phyloP scores from a whole-genome alignment of 1,140 invertebrate species.

The Drosophila nigrodunni region DNA sequence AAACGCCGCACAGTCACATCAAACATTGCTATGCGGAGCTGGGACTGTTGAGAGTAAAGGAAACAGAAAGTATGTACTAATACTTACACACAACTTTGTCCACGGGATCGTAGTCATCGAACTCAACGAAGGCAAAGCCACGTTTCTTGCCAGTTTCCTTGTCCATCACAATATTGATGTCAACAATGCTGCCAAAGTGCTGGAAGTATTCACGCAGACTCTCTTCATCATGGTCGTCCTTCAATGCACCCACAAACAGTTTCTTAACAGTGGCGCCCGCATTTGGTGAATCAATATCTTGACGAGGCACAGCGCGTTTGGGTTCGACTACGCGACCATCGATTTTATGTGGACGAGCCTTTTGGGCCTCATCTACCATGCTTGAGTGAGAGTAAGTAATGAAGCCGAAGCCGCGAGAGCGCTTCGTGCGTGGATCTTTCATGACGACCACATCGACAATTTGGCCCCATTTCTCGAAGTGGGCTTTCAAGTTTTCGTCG shows the following conservation, averaged over 20 bases:
- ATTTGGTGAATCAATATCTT: slow-evolving; percentile 96
- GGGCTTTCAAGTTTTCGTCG: slow-evolving; percentile 96
- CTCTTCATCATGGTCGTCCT: slow-evolving; percentile 95
- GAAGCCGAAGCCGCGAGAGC: slow-evolving; percentile 98
- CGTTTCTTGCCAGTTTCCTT: slow-evolving; percentile 96
- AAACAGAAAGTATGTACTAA: neutral
- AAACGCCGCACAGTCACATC: slow-evolving; percentile 80
- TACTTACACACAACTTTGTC: slow-evolving; percentile 95
- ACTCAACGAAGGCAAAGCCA: slow-evolving; percentile 98
- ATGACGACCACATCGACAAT: slow-evolving; percentile 99
- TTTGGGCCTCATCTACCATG: slow-evolving; percentile 98
- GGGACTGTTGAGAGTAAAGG: slow-evolving; percentile 55
- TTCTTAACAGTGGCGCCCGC: slow-evolving; percentile 97
- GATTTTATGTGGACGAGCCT: slow-evolving; percentile 90
- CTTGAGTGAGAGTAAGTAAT: slow-evolving; percentile 96
- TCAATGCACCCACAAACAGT: slow-evolving; percentile 96
- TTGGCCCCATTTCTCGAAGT: slow-evolving; percentile 99
- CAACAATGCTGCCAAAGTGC: slow-evolving; percentile 92
- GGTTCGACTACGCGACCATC: slow-evolving; percentile 96
- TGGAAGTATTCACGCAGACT: slow-evolving; percentile 94
- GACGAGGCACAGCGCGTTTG: slow-evolving; percentile 97
- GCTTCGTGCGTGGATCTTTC: slow-evolving; percentile 97
- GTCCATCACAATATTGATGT: slow-evolving; percentile 95
- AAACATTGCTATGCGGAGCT: slow-evolving; percentile 79
- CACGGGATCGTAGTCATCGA: slow-evolving; percentile 98